Conservation (phyloP, 2,888 invertebrate species). For the Aphodius sticticus region DNA sequence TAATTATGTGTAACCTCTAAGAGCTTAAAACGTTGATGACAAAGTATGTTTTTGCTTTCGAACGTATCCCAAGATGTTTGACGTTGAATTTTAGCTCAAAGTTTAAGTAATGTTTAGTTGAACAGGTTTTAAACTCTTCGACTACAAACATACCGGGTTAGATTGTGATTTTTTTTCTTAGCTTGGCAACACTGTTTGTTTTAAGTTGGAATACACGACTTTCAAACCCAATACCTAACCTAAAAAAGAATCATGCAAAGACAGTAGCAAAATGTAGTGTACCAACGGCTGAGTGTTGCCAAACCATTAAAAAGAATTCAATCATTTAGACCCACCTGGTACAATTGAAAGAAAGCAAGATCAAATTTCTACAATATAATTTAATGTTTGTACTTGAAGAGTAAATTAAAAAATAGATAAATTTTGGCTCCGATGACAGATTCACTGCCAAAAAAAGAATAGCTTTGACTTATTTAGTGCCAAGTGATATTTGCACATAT, state of each 20-base stretch:
- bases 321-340: too few relatives aligned
- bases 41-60: constrained; percentile 4
- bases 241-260: too few relatives aligned
- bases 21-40: neutral
- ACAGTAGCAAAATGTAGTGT: too few relatives aligned
- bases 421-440: neutral
- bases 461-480: neutral
- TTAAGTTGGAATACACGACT: too few relatives aligned
- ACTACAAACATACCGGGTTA: neutral
- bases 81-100: neutral
- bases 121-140: neutral
- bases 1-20: constrained; percentile 4
- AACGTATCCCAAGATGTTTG: neutral
- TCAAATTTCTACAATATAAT: too few relatives aligned
- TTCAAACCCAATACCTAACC: too few relatives aligned
- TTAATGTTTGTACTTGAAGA: neutral
- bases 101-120: neutral
- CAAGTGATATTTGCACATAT: neutral
- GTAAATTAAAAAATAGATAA: neutral
- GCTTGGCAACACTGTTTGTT: too few relatives aligned
- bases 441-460: neutral
- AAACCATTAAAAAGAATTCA: too few relatives aligned
- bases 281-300: too few relatives aligned
- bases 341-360: too few relatives aligned
- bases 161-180: too few relatives aligned